Percentiles rank a stretch among this genome's conserved stretches.
phyloP scores from a whole-genome alignment of 2,113 vertebrate genomes.

The Ceyx cyanopectus region DNA sequence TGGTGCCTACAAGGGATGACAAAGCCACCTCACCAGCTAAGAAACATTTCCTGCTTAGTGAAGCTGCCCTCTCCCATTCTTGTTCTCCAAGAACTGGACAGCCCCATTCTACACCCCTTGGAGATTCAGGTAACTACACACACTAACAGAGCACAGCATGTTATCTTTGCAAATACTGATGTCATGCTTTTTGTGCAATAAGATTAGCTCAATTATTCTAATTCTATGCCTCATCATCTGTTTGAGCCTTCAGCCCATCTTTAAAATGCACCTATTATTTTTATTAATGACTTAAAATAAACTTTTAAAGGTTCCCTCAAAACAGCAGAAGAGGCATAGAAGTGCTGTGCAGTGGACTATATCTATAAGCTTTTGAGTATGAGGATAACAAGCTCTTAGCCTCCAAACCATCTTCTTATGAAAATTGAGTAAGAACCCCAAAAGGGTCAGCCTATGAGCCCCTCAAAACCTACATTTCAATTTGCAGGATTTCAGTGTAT shows the following conservation, averaged over 20 bases:
- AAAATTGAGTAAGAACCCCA: background rate
- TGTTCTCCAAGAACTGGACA: constrained; percentile 14
- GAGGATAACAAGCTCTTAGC: background rate
- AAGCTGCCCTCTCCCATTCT: background rate
- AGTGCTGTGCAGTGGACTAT: background rate
- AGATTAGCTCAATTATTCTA: background rate
- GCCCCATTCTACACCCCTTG: constrained; percentile 3
- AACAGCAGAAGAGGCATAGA: background rate
- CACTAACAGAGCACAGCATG: fast-evolving
- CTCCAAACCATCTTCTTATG: fast-evolving
- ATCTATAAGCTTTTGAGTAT: background rate
- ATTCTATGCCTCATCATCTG: background rate
- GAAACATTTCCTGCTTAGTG: background rate
- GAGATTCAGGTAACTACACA: background rate
- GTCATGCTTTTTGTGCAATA: background rate
- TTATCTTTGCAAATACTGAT: background rate
- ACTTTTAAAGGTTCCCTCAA: background rate
- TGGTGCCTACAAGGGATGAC: no score
- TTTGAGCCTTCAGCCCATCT: background rate
- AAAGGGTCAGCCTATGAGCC: fast-evolving
- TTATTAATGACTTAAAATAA: background rate
- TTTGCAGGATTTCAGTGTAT: fast-evolving
- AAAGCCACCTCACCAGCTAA: background rate
- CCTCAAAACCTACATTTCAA: background rate
- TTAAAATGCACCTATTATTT: background rate